Conservation (phyloP, 2,113 vertebrate species). For the Cochlearius cochlearius region DNA sequence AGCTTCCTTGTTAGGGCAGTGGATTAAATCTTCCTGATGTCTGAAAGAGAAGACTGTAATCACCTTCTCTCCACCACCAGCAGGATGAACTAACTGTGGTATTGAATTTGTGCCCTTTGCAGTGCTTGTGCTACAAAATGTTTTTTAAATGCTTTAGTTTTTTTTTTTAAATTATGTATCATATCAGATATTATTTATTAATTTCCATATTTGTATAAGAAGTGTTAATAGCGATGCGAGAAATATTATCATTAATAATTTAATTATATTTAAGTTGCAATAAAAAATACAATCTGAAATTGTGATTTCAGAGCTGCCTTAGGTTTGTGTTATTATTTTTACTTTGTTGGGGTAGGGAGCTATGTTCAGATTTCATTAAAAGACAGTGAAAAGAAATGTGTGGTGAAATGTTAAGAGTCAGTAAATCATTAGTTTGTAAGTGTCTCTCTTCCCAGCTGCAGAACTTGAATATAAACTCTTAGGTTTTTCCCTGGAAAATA, state of each 20-base stretch:
- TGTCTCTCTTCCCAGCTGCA: background rate
- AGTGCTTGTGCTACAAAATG: background rate
- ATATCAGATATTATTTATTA: background rate
- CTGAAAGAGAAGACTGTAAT: background rate
- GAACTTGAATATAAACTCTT: background rate
- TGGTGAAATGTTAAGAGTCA: background rate
- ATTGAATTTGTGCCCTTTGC: background rate
- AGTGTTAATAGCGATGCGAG: background rate
- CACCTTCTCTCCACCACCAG: background rate
- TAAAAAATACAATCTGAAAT: background rate
- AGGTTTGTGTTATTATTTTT: background rate
- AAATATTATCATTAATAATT: background rate
- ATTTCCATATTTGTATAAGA: background rate
- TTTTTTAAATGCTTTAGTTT: background rate
- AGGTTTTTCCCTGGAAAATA: background rate
- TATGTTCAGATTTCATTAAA: conserved; percentile 15
- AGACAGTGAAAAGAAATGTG: background rate
- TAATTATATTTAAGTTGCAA: background rate
- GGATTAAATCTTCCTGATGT: background rate
- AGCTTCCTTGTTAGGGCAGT: background rate
- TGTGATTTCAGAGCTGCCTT: background rate
- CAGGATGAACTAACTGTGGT: background rate
- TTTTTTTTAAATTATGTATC: background rate
- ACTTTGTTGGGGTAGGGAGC: background rate
- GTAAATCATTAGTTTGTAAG: background rate